Conservation (phyloP, 2,113 vertebrate genomes). For the Suricata suricatta region DNA sequence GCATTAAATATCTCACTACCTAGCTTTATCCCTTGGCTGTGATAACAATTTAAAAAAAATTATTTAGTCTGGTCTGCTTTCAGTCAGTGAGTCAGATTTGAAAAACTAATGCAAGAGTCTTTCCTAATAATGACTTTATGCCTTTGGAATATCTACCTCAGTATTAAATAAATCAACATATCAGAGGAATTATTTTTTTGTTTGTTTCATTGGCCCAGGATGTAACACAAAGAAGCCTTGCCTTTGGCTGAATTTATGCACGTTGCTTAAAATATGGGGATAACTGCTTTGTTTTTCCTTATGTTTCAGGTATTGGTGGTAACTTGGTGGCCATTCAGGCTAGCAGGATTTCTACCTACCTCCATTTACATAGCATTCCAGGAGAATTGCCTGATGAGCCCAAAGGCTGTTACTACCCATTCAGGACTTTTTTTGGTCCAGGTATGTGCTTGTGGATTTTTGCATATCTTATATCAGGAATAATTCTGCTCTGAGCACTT, state of each 20-base stretch:
- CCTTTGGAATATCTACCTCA: neutral
- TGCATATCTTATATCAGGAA: neutral
- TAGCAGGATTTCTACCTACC: slow-evolving; percentile 97
- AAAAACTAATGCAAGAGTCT: neutral
- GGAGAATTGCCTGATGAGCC: slow-evolving; percentile 94
- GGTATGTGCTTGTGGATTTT: slow-evolving; percentile 82
- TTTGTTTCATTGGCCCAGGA: neutral
- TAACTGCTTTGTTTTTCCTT: neutral
- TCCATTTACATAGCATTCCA: slow-evolving; percentile 94
- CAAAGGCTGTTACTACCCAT: slow-evolving; percentile 94
- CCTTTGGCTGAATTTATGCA: neutral
- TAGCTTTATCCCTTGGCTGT: slow-evolving; percentile 24
- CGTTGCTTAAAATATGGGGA: neutral
- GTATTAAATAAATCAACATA: neutral
- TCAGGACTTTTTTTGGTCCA: slow-evolving; percentile 93
- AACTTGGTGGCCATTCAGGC: slow-evolving; percentile 99
- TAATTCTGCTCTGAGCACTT: neutral
- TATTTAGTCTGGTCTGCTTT: neutral
- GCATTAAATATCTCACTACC: neutral
- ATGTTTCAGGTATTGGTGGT: slow-evolving; percentile 94
- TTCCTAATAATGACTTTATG: neutral
- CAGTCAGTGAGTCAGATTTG: slow-evolving; percentile 10
- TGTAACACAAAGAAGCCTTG: neutral
- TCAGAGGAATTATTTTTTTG: neutral
- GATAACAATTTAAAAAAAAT: neutral